Evolutionary conservation across 2,888 invertebrate genomes (phyloP).

Genomic region (Phengaris alcon): DNA sequence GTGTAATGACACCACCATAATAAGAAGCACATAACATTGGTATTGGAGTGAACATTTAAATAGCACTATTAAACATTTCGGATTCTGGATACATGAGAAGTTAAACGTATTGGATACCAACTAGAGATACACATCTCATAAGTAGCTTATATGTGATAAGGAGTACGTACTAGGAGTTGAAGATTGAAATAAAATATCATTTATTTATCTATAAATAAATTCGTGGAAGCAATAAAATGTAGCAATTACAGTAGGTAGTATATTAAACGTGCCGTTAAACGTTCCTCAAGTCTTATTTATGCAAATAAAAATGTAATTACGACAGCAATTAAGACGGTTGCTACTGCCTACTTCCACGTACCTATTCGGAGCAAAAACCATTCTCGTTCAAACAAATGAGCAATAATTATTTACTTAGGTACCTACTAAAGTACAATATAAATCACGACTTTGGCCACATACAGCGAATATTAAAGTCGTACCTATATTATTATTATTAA

Average conservation of each 20-base stretch:
- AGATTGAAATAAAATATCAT: too few species aligned
- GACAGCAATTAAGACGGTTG: constrained; percentile 5
- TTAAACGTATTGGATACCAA: too few species aligned
- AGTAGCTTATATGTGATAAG: too few species aligned
- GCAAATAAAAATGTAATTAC: constrained; percentile 19
- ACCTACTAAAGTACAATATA: background rate
- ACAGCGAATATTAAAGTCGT: background rate
- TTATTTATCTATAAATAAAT: background rate
- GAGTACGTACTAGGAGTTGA: too few species aligned
- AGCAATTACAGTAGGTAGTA: background rate
- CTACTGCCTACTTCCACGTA: background rate
- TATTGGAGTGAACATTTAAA: too few species aligned
- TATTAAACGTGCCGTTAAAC: background rate
- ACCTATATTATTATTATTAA: too few species aligned
- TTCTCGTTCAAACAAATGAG: too few species aligned
- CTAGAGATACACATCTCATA: too few species aligned
- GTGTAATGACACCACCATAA: too few species aligned
- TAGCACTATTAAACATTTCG: too few species aligned
- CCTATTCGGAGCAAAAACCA: background rate
- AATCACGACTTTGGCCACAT: background rate
- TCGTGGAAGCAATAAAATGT: background rate
- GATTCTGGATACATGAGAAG: too few species aligned
- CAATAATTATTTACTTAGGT: background rate
- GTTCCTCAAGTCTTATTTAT: constrained; percentile 11
- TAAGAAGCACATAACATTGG: too few species aligned